Percentiles rank a stretch among this genome's conserved stretches.
phyloP scores from a whole-genome alignment of 2,888 invertebrate genomes.

The Andrena dorsata region DNA sequence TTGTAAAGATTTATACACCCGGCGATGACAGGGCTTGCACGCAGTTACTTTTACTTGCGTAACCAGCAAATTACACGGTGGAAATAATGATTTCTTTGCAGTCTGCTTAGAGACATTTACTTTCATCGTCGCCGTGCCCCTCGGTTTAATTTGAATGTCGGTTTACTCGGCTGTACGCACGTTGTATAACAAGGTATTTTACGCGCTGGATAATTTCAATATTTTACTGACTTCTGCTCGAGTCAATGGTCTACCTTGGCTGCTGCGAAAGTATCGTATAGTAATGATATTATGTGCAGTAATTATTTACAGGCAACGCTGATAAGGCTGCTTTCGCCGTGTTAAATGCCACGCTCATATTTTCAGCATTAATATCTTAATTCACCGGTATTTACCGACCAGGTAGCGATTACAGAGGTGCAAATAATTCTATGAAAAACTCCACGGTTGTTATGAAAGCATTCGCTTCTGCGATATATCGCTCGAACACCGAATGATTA shows the following conservation, averaged over 20 bases:
- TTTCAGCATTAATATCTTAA: conserved; percentile 33
- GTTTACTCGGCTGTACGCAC: conserved; percentile 8
- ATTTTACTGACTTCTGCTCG: conserved; percentile 23
- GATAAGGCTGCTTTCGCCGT: conserved; percentile 23
- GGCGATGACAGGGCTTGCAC: conserved; percentile 51
- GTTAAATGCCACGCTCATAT: conserved; percentile 21
- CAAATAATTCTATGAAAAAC: conserved; percentile 24
- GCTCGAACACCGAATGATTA: neutral
- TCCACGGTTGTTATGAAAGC: conserved; percentile 23
- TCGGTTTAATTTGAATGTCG: conserved; percentile 39
- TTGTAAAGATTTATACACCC: conserved; percentile 48
- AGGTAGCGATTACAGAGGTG: conserved; percentile 10
- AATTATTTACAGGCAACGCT: conserved; percentile 30
- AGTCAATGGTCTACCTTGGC: neutral
- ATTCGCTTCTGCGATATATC: conserved; percentile 1
- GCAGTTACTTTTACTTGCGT: conserved; percentile 44
- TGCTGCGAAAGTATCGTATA: conserved; percentile 1
- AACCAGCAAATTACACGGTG: conserved; percentile 54
- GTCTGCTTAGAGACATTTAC: conserved; percentile 46
- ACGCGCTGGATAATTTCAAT: conserved; percentile 31
- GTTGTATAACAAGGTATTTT: conserved; percentile 32
- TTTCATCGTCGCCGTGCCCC: conserved; percentile 33
- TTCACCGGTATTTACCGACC: conserved; percentile 25
- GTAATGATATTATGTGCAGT: neutral
- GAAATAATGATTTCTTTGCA: conserved; percentile 55